A percentile compares a stretch with the other conserved stretches of the same genome.
phyloP scores from a whole-genome alignment of 2,888 invertebrate genomes.

The Macaria notata region DNA sequence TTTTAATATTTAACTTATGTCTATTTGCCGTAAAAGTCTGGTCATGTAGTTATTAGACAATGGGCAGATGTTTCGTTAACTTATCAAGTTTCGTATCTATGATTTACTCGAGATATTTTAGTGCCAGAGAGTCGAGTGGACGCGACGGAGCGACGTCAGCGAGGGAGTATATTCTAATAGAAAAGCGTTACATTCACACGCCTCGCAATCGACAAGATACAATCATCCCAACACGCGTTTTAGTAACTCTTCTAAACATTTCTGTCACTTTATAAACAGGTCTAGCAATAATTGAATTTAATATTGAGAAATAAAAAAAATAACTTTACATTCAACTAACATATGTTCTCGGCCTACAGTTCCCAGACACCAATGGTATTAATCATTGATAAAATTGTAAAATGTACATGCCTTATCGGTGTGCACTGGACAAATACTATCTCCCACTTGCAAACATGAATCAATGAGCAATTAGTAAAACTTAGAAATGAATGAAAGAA shows the following conservation, averaged over 20 bases:
- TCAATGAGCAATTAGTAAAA: too few relatives aligned
- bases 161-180: constrained; percentile 59
- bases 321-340: too few relatives aligned
- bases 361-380: too few relatives aligned
- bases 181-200: constrained; percentile 72
- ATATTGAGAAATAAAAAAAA: too few relatives aligned
- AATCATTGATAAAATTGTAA: too few relatives aligned
- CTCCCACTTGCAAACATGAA: too few relatives aligned
- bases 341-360: too few relatives aligned
- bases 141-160: constrained; percentile 56
- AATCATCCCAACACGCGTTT: constrained; percentile 42
- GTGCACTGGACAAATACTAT: too few relatives aligned
- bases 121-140: constrained; percentile 34
- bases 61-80: constrained; percentile 5
- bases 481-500: too few relatives aligned
- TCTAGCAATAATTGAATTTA: not conserved
- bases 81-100: constrained; percentile 11
- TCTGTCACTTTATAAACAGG: constrained; percentile 41
- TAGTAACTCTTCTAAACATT: constrained; percentile 51
- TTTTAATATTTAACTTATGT: constrained; percentile 38
- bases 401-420: too few relatives aligned
- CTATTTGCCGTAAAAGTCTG: constrained; percentile 46
- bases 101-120: constrained; percentile 15
- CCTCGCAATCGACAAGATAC: constrained; percentile 46
- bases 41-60: constrained; percentile 8